These are phyloP conservation scores for Calypte anna DNA, from an alignment of 2,113 vertebrate genomes.

Conservation along the genomic window DNA sequence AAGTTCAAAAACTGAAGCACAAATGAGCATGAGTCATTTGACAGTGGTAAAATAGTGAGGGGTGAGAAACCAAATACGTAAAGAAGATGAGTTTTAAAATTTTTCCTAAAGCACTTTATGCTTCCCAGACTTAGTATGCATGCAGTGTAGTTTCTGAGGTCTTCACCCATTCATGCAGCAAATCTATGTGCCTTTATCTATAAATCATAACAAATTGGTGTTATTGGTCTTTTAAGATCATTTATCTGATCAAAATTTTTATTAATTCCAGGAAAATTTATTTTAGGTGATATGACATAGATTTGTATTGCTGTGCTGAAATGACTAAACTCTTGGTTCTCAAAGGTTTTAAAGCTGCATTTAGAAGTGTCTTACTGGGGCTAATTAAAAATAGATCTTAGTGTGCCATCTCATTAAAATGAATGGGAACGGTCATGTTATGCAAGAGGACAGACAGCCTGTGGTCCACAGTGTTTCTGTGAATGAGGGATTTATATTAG, in stretches of 20 bases:
- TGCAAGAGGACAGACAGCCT: not conserved
- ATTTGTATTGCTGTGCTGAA: conserved; percentile 16
- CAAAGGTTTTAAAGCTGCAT: not conserved
- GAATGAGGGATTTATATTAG: not conserved
- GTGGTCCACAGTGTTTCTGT: not conserved
- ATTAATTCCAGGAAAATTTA: not conserved
- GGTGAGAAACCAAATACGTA: not conserved
- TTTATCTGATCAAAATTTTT: not conserved
- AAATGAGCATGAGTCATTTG: not conserved
- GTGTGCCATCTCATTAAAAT: conserved; percentile 61
- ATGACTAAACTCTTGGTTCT: conserved; percentile 14
- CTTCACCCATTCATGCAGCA: not conserved
- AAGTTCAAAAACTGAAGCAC: not conserved
- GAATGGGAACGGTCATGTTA: conserved; percentile 30
- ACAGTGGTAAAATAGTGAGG: not conserved
- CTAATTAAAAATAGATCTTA: conserved; percentile 56
- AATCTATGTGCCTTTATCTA: not conserved
- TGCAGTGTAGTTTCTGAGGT: not conserved
- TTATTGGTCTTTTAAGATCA: not conserved
- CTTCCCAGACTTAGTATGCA: not conserved
- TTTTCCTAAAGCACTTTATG: not conserved
- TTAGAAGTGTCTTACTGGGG: conserved; percentile 6
- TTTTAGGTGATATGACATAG: not conserved
- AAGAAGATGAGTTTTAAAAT: not conserved
- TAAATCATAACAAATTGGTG: not conserved